Evolutionary conservation across 2,113 vertebrate species (phyloP), one percentile per base, ranked within the genome.

Genomic region (Baryphthengus martii): DNA sequence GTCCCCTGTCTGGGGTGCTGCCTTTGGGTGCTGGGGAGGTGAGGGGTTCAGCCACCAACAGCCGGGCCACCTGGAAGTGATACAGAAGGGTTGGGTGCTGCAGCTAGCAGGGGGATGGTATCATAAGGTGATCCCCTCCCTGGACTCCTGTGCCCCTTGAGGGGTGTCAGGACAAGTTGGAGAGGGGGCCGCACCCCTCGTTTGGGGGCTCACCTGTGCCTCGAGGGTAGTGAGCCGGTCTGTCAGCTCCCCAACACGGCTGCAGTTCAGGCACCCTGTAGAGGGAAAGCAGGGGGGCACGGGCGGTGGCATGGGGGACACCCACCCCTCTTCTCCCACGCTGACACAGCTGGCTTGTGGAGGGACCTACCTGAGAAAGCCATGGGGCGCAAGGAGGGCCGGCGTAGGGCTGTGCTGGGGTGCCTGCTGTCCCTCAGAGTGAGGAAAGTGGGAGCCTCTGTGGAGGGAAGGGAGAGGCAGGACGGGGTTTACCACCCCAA

Each of bases 201-300:
- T 9, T 21, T 2, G 19, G 87, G 65, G 45, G 70, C 83, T 85
- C 91, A 99, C 99, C 98, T 99, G 99, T 0, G 97, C 95, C 91
- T 99, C 99, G 58, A 99, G 97, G 10, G 97, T 98, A 95, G 95
- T 96, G 58, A 99, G 98, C 17, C 98, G 97, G 74, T 99, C 98
- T 0, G 97, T 97, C 75, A 99, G 93, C 91, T 98, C 98, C 17
- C 97, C 97, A 26, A 99, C 96, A 49, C 93, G 98, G 97, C 98
- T 99, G 98, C 99, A 99, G 97, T 99, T 99, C 85, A 99, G 96
- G 96, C 99, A 99, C 95, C 97, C 99, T 99, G 93, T 0, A 3
- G 63, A 63, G 73, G 11, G 59, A 6, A 40, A 13, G 67, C 6
- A 0, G 9, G 21, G 42, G 37, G 33, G 11, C 18, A 21, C 2